Evolutionary conservation across 30 jellyfish, hydroid and myxozoan species (phyloP).

Genomic region (Pelagia noctiluca): DNA sequence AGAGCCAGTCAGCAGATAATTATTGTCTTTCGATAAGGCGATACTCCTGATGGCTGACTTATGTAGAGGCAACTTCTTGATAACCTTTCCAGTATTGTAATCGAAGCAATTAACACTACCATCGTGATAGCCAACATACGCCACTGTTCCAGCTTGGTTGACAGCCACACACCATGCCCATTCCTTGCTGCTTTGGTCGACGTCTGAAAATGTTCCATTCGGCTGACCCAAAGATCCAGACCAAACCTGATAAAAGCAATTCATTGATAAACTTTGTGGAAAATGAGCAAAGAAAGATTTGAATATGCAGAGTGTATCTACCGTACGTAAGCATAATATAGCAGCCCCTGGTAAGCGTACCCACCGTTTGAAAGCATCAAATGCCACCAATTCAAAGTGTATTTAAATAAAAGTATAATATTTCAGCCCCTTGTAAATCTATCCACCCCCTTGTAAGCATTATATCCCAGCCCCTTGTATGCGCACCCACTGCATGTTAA

Average conservation of each 20-base stretch:
- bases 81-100: slow-evolving; percentile 25
- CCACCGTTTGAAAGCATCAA: too few relatives aligned
- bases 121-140: slow-evolving; percentile 76
- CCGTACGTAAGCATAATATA: too few relatives aligned
- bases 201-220: slow-evolving; percentile 14
- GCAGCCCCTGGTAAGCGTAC: too few relatives aligned
- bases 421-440: too few relatives aligned
- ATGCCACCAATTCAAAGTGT: too few relatives aligned
- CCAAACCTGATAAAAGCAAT: slow-evolving; percentile 68
- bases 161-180: slow-evolving; percentile 83
- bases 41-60: slow-evolving; percentile 71
- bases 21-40: slow-evolving; percentile 31
- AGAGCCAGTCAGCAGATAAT: slow-evolving; percentile 53
- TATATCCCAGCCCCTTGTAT: too few relatives aligned
- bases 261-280: not conserved
- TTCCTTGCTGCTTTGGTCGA: slow-evolving; percentile 17
- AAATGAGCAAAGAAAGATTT: not conserved
- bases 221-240: slow-evolving; percentile 84
- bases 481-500: too few relatives aligned
- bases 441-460: too few relatives aligned
- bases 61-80: slow-evolving; percentile 38
- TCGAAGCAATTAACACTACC: slow-evolving; percentile 61
- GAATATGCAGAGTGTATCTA: too few relatives aligned
- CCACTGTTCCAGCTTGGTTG: slow-evolving; percentile 17
- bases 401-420: too few relatives aligned